Base-by-base conservation (phyloP, 2,797 vertebrate genomes). In the Sylvilagus floridanus region DNA sequence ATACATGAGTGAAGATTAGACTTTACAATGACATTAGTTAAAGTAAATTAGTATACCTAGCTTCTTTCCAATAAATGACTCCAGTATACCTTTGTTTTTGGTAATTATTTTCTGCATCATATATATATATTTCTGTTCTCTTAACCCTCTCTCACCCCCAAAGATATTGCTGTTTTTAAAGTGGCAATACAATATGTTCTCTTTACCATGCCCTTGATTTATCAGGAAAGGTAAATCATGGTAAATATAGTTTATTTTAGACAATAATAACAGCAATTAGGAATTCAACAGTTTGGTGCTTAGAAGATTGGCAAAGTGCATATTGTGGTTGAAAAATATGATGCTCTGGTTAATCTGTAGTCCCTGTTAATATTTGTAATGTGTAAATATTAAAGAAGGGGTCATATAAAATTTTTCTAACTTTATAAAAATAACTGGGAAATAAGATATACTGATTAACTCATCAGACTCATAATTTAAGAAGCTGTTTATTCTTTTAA, bases 391-490 rank as follows among this genome's bases (percentile, higher is more conserved):
- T 72, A 94, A 93, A 69, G 66, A 86, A 21, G 63, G 21, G 57
- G 11, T 78, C 54, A 47, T 83, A 21, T 87, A 71, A 83, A 85
- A 96, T 37, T 85, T 71, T 84, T 91, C 60, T 93, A 71, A 35
- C 95, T 93, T 86, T n/a, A 79, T 26, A 85, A 66, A 71, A 77
- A 50, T 93, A 95, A 60, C 32, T 95, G 54, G 72, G 63, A 92
- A 94, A 84, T 84, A 90, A 95, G 62, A 4, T 77, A 66, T 52
- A 28, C 17, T 73, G 84, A 47, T 88, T 68, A 92, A 54, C 54
- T 95, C 88, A 91, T 81, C n/a, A 81, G 42, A 75, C 32, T 82
- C 5, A 66, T 83, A 94, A 69, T 95, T 63, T 1, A 88, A 14
- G 57, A 69, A 62, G 21, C 22, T 94, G n/a, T 82, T 77, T 86